Evolutionary conservation across 2,797 vertebrate species (phyloP).

Genomic region (Erpetoichthys calabaricus): DNA sequence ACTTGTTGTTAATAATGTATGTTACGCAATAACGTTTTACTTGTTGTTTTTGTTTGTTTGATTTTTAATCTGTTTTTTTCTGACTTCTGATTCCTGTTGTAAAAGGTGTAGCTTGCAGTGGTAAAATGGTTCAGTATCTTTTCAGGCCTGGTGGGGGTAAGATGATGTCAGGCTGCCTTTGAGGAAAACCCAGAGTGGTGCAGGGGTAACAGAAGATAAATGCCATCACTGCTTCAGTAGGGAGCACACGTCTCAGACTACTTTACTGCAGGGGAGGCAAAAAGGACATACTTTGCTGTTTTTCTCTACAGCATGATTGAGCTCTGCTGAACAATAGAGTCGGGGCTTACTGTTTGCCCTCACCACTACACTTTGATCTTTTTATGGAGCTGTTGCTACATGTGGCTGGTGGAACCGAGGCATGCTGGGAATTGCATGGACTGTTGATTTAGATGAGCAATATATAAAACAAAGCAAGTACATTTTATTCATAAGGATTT

Average conservation of each 20-base stretch:
- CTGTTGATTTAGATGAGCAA: conserved; percentile 70
- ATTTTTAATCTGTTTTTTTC: conserved; percentile 24
- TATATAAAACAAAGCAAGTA: conserved; percentile 62
- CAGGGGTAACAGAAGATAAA: conserved; percentile 17
- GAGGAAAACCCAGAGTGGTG: conserved; percentile 26
- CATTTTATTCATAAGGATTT: conserved; percentile 38
- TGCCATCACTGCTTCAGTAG: conserved; percentile 21
- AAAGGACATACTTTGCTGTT: conserved; percentile 29
- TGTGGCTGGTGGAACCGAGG: conserved; percentile 56
- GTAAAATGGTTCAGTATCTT: conserved; percentile 42
- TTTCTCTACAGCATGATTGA: conserved; percentile 38
- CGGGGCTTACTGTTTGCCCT: conserved; percentile 38
- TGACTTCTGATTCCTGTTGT: conserved; percentile 53
- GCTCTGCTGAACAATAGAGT: conserved; percentile 44
- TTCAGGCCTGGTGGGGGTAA: conserved; percentile 38
- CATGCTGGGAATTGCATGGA: conserved; percentile 58
- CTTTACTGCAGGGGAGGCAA: conserved; percentile 10
- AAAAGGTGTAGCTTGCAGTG: conserved; percentile 51
- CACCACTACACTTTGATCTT: background rate
- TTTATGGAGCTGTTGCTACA: conserved; percentile 50
- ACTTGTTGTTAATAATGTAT: conserved; percentile 62
- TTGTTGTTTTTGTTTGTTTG: conserved; percentile 44
- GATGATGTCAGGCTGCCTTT: conserved; percentile 17
- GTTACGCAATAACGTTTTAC: conserved; percentile 70
- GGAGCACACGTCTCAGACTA: conserved; percentile 8